Base-by-base conservation (phyloP, 2,797 vertebrate genomes). In the Ctenopoma kingsleyae region DNA sequence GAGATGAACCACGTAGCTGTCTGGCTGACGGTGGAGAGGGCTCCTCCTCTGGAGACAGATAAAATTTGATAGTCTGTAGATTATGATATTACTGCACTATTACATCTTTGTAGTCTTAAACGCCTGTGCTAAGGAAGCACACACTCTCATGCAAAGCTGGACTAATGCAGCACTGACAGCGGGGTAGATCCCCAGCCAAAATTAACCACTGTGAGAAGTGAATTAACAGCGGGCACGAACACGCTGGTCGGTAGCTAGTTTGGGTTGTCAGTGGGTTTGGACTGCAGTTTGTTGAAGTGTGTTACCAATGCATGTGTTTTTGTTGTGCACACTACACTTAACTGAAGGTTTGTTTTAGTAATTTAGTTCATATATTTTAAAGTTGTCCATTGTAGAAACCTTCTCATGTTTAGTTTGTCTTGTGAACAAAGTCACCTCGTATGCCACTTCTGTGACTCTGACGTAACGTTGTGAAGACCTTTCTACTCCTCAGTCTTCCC, bases 211-310 rank as follows among this genome's bases (percentile, higher is more conserved):
- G 67, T 43, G 66, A 81, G 73, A 58, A 66, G 58, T 71, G 65
- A 72, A 81, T 82, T 79, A 77, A 69, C 71, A 80, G 82, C 54
- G 68, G 78, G 78, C 58, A 81, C 71, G 44, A 78, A 65, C 60
- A 74, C 8, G 20, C 70, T 58, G 71, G 67, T 78, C 62, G 65
- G 86, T 81, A 81, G 86, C 87, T 66, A 78, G 43, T 76, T 72
- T 68, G 83, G 83, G 86, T 76, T 74, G 62, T 82, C 74, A 78
- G 77, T 85, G 85, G 81, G 73, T 90, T 89, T 85, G 74, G 74
- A 67, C 61, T 30, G 71, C 65, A 76, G 59, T 67, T 71, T 74
- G 74, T 71, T 67, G 62, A 67, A 54, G 60, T 19, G 30, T 62
- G 80, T 55, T 62, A 51, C 36, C 73, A 74, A 76, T 76, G 70